Conservation (phyloP, 2,888 invertebrate genomes). For the Tortricodes alternella region DNA sequence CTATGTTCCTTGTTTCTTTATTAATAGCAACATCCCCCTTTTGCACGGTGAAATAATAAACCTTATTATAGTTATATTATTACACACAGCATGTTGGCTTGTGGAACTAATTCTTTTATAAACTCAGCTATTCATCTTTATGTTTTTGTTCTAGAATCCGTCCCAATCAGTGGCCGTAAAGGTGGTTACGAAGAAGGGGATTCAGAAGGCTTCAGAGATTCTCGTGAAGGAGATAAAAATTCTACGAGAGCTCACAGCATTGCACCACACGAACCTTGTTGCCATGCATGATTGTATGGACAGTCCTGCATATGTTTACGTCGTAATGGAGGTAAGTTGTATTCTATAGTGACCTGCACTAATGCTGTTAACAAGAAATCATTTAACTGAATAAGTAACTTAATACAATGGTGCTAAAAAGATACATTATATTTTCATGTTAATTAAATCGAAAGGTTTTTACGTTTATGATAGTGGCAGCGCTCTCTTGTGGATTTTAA, state of each 20-base stretch:
- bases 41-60: too few species aligned
- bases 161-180: constrained; percentile 97
- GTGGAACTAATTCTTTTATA: too few species aligned
- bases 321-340: constrained; percentile 99
- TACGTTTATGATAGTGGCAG: neutral
- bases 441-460: neutral
- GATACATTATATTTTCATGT: neutral
- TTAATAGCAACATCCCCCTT: too few species aligned
- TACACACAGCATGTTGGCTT: too few species aligned
- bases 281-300: constrained; percentile 99
- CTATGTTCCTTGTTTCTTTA: too few species aligned
- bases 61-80: too few species aligned
- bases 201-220: constrained; percentile 98
- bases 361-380: too few species aligned
- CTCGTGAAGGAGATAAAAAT: constrained; percentile 99
- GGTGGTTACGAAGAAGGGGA: constrained; percentile 98
- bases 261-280: constrained; percentile 99
- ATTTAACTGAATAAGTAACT: too few species aligned
- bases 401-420: too few species aligned
- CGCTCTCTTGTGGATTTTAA: neutral
- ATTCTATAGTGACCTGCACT: neutral
- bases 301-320: constrained; percentile 95
- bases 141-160: constrained; percentile 85
- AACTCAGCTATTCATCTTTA: neutral
- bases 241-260: constrained; percentile 97